These are phyloP conservation scores for Drosophila barbarae DNA, from an alignment of 2,888 invertebrate species.

Conservation along the genomic window DNA sequence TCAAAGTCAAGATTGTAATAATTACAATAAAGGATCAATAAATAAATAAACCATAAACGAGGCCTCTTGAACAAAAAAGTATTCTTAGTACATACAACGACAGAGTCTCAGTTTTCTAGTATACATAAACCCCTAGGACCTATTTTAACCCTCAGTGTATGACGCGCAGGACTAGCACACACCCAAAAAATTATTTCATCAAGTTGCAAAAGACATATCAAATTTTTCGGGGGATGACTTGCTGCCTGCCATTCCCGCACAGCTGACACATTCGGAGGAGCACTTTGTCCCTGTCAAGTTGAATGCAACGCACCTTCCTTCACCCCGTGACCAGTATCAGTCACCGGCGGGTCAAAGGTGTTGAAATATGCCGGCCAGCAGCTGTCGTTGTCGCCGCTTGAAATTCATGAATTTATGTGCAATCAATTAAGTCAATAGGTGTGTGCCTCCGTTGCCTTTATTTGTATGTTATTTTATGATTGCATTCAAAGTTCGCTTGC, in stretches of 20 bases:
- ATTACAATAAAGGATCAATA: background rate
- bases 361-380: constrained; percentile 48
- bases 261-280: constrained; percentile 28
- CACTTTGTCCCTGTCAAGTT: constrained; percentile 58
- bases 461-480: constrained; percentile 14
- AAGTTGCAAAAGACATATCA: constrained; percentile 52
- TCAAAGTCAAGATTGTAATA: background rate
- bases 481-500: constrained; percentile 15
- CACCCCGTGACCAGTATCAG: constrained; percentile 17
- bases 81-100: background rate
- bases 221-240: constrained; percentile 58
- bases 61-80: background rate
- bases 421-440: constrained; percentile 70
- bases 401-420: constrained; percentile 53
- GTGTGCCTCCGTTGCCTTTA: constrained; percentile 35
- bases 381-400: constrained; percentile 36
- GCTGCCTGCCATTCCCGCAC: constrained; percentile 6
- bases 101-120: background rate
- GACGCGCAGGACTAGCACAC: constrained; percentile 47
- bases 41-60: background rate
- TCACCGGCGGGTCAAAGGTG: constrained; percentile 58
- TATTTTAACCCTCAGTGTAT: constrained; percentile 8
- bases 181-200: constrained; percentile 61
- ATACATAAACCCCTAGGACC: background rate
- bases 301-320: constrained; percentile 42